Evolutionary conservation across 2,797 vertebrate genomes (phyloP), one percentile per base, ranked within the genome.

Genomic region (Danio tinwini): DNA sequence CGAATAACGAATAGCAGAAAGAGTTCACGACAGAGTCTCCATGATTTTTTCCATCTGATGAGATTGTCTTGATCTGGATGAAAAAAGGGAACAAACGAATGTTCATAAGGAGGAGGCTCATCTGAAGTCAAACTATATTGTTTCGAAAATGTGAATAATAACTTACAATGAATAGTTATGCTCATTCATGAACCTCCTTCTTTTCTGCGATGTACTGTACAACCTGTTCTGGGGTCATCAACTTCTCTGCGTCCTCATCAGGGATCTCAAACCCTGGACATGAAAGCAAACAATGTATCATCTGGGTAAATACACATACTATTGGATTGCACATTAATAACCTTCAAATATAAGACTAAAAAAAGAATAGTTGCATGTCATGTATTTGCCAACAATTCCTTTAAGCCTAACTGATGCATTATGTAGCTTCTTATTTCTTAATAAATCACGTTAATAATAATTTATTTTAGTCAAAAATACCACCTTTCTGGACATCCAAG

Each of bases 181-280:
- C 56, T 93, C 85, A 95, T 76, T 94, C 91, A 84, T 94, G 94
- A 16, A 95, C 85, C 77, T 96, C 95, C 82, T 95, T 94, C 88
- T 94, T 95, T 82, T 96, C 93, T 83, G 95, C 95, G 62, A 96
- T 94, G 89, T 95, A 96, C 88, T 95, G 93, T 83, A 95, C 92
- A 21, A 96, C 95, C 88, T 96, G 95, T 58, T 95, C 93, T 1
- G 95, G 95, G 45, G 93, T 93, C 95, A 95, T 94, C 79, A 96
- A 76, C 86, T 95, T 95, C 81, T 95, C 95, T 2, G 93, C 95
- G 55, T 95, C 95, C 58, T 78, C 89, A 0, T 95, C 95, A 7
- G 95, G 95, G 86, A 96, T 96, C 88, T 96, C 95, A 88, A 96
- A 96, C 1, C 95, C 95, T 96, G 83, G 64, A 45, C 13, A 59